Evolutionary conservation across 2,797 vertebrate species (phyloP).

Genomic region (Paratrypauchen microcephalus): DNA sequence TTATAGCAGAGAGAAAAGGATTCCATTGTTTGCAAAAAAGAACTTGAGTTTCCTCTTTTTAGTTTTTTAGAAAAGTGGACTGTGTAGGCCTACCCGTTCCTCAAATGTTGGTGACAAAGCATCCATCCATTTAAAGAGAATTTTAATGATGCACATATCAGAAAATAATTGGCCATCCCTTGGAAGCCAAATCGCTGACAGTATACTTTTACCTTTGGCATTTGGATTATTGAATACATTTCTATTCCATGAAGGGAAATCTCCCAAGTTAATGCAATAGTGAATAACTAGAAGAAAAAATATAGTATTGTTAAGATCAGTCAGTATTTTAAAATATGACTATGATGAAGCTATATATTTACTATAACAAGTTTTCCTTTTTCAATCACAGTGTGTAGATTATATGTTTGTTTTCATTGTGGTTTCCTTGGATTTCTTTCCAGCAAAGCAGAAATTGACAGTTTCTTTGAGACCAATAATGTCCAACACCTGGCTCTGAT

Average conservation of each 20-base stretch:
- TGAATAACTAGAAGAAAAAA: no score
- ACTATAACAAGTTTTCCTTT: background rate
- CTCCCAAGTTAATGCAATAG: background rate
- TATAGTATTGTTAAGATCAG: background rate
- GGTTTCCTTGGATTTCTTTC: constrained; percentile 23
- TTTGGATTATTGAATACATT: no score
- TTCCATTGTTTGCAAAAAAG: no score
- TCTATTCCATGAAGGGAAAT: background rate
- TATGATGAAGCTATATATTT: background rate
- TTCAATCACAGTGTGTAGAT: background rate
- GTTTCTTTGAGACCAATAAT: constrained; percentile 82
- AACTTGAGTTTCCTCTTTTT: no score
- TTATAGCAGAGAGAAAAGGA: no score
- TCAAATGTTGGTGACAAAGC: no score
- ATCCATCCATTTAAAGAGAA: no score
- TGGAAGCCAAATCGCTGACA: background rate
- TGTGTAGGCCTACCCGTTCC: no score
- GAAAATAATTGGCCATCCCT: background rate
- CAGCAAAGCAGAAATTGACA: constrained; percentile 81
- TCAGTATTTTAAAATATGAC: background rate
- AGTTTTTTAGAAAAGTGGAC: no score
- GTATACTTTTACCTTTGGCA: no score
- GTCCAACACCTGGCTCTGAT: constrained; percentile 84
- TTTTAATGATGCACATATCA: no score
- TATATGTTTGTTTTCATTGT: background rate